Evolutionary conservation across 2,797 vertebrate species (phyloP).

Genomic region (Enteromius viviparus): DNA sequence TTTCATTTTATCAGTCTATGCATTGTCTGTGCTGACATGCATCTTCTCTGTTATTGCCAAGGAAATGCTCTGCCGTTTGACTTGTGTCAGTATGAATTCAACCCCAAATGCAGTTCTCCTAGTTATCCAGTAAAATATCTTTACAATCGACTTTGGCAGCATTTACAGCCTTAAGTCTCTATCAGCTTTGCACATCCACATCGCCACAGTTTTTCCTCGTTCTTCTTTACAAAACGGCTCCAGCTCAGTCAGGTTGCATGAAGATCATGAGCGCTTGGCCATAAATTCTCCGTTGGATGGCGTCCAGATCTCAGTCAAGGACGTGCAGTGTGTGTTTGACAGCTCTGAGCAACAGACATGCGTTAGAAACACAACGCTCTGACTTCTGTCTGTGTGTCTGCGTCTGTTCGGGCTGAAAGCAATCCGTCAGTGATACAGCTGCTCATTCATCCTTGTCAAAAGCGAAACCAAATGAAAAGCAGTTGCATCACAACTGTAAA

Average conservation of each 20-base stretch:
- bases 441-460: slow-evolving; percentile 23
- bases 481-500: background rate
- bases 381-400: slow-evolving; percentile 17
- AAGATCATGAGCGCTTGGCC: background rate
- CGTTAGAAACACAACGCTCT: background rate
- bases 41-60: background rate
- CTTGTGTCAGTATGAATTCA: background rate
- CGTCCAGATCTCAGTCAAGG: background rate
- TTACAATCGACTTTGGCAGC: background rate
- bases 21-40: background rate
- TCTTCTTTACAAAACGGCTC: background rate
- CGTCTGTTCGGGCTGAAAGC: background rate
- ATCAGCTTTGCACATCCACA: background rate
- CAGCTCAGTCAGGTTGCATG: background rate
- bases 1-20: background rate
- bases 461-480: background rate
- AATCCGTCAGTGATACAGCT: slow-evolving; percentile 15
- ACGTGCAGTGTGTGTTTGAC: background rate
- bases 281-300: background rate
- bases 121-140: background rate
- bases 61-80: background rate
- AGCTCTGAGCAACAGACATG: slow-evolving; percentile 11
- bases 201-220: background rate
- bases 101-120: background rate
- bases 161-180: background rate